Conservation (phyloP, 2,113 vertebrate genomes). For the Numida meleagris region DNA sequence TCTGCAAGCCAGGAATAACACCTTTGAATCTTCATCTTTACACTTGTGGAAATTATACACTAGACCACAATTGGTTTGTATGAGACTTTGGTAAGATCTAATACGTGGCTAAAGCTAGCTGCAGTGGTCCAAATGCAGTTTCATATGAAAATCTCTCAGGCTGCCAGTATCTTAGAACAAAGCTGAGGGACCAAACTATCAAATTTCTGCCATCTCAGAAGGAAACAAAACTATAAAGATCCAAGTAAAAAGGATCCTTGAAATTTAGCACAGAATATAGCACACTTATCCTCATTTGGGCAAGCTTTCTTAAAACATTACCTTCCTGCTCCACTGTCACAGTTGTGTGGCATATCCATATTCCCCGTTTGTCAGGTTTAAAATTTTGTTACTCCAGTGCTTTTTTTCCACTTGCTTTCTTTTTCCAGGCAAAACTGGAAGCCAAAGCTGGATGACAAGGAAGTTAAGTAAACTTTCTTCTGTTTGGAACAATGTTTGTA, state of each 20-base stretch:
- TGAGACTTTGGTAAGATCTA: not conserved
- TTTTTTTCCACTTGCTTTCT: not conserved
- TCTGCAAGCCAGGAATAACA: slow-evolving; percentile 24
- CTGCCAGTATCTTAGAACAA: not conserved
- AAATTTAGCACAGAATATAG: not conserved
- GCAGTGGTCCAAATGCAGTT: not conserved
- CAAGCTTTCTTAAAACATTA: not conserved
- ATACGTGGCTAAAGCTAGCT: not conserved
- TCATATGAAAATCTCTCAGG: not conserved
- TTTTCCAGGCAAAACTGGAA: not conserved
- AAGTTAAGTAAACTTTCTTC: not conserved
- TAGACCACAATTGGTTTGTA: not conserved
- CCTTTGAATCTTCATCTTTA: not conserved
- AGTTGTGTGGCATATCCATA: not conserved
- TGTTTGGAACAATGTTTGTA: not conserved
- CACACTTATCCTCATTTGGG: not conserved
- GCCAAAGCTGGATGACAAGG: not conserved
- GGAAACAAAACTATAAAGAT: not conserved
- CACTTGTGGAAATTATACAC: not conserved
- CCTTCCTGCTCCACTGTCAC: not conserved
- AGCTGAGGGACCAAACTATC: not conserved
- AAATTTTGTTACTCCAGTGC: not conserved
- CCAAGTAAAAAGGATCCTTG: not conserved
- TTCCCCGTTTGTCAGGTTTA: not conserved
- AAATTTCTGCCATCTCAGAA: slow-evolving; percentile 1